phyloP scores from a whole-genome alignment of 2,888 invertebrate species.

The Mesoligia furuncula region DNA sequence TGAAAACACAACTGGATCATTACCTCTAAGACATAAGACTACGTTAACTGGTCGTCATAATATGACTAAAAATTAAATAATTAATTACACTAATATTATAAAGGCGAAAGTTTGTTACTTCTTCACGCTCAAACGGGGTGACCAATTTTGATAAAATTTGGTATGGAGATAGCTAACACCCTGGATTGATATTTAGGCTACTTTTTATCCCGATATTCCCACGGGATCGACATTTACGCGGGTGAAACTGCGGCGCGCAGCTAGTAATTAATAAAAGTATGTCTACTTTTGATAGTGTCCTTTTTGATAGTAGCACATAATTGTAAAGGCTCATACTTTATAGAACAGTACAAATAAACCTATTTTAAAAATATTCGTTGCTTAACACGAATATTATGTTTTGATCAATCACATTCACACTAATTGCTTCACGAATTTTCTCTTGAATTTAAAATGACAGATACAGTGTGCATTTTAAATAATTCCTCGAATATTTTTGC shows the following conservation, averaged over 20 bases:
- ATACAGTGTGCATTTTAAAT: neutral
- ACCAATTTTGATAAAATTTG: no score
- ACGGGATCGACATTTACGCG: no score
- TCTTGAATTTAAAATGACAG: constrained; percentile 8
- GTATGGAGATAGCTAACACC: no score
- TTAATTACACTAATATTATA: no score
- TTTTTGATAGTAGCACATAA: neutral
- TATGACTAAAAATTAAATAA: no score
- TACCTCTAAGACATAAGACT: neutral
- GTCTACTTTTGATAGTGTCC: no score
- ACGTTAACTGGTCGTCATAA: neutral
- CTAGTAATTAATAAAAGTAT: neutral
- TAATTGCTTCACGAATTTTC: constrained; percentile 18
- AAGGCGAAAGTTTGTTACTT: no score
- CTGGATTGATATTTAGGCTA: no score
- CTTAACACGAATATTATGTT: neutral
- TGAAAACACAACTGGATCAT: neutral
- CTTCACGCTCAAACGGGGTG: no score
- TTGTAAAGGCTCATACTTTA: neutral
- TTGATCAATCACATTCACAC: constrained; percentile 9
- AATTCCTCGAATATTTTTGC: constrained; percentile 1
- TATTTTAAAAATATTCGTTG: neutral
- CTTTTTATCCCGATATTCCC: no score
- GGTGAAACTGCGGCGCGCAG: no score
- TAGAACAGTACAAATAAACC: neutral